Conservation (phyloP, 1,140 invertebrate genomes). For the Nasonia vitripennis region DNA sequence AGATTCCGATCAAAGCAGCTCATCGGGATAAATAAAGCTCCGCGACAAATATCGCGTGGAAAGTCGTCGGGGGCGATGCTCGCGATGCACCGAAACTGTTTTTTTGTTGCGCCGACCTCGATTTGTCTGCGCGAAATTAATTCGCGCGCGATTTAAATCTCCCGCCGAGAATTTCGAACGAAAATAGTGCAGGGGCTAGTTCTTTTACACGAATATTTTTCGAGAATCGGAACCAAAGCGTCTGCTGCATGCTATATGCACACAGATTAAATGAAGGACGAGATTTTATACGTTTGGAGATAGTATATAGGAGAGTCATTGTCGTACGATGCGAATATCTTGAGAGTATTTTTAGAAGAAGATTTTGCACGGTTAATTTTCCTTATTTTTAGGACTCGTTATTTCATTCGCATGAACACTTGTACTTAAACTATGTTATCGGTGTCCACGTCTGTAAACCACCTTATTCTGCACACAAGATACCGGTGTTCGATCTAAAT, state of each 20-base stretch:
- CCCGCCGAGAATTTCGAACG: not conserved
- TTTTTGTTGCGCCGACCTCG: not conserved
- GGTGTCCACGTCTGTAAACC: too few species aligned
- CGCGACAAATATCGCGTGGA: not conserved
- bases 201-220: not conserved
- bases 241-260: not conserved
- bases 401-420: too few species aligned
- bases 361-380: not conserved
- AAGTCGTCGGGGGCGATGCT: not conserved
- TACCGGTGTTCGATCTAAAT: too few species aligned
- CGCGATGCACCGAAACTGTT: conserved; percentile 8
- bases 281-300: too few species aligned
- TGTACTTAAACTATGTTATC: too few species aligned
- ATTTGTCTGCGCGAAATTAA: not conserved
- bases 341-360: not conserved
- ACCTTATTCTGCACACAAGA: too few species aligned
- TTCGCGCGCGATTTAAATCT: not conserved
- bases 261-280: too few species aligned
- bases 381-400: not conserved
- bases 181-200: not conserved
- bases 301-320: not conserved
- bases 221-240: not conserved
- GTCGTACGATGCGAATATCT: not conserved
- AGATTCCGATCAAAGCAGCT: too few species aligned
- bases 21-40: too few species aligned